Percentiles rank a stretch among this genome's conserved stretches.
These are phyloP conservation scores for Bicyclus anynana DNA, from an alignment of 1,140 invertebrate genomes.

Conservation along the genomic window DNA sequence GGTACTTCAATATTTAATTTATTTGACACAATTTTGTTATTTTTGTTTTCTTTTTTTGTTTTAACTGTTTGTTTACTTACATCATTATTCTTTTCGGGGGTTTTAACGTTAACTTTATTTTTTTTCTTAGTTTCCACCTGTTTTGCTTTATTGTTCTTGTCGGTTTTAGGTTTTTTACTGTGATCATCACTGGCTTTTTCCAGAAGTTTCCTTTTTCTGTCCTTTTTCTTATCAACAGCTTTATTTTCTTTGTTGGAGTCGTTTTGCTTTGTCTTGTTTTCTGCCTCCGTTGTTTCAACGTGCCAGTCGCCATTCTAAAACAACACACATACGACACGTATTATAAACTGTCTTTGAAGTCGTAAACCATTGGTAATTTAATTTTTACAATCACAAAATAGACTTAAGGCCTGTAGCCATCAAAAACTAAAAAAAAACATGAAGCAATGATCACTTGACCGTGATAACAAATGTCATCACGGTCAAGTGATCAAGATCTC, in stretches of 20 bases:
- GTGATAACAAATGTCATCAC: too few species aligned
- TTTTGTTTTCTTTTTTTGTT: constrained; percentile 14
- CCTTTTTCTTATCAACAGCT: constrained; percentile 25
- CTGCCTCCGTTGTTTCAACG: constrained; percentile 41
- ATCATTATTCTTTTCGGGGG: constrained; percentile 8
- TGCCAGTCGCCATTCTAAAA: constrained; percentile 51
- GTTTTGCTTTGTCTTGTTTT: constrained; percentile 29
- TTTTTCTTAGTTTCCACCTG: constrained; percentile 7
- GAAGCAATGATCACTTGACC: too few species aligned
- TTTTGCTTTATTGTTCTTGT: constrained; percentile 12
- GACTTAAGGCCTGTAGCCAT: too few species aligned
- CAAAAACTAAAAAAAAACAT: too few species aligned
- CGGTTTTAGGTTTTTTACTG: constrained; percentile 27
- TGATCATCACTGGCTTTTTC: background rate
- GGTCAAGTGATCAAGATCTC: too few species aligned
- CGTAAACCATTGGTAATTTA: too few species aligned
- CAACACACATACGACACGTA: too few species aligned
- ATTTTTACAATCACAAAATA: too few species aligned
- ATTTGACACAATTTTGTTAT: constrained; percentile 17
- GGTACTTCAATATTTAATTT: constrained; percentile 15
- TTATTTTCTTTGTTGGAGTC: constrained; percentile 38
- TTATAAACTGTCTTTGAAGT: too few species aligned
- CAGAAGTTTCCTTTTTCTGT: constrained; percentile 19
- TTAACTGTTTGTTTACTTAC: constrained; percentile 13
- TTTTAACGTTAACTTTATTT: constrained; percentile 10